Evolutionary conservation across 2,113 vertebrate species (phyloP).

Genomic region (Rhineura floridana): DNA sequence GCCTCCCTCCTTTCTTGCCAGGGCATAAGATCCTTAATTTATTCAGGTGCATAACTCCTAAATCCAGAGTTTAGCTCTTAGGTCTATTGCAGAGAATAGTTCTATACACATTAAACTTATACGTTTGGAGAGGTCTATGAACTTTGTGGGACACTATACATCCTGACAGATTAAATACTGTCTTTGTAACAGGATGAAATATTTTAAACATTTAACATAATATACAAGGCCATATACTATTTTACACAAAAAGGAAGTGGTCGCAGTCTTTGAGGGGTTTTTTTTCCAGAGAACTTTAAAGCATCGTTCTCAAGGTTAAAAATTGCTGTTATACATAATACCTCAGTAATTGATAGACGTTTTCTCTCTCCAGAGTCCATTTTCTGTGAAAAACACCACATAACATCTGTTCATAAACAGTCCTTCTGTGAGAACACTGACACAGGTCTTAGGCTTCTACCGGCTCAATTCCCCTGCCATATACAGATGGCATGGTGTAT

Average conservation of each 20-base stretch:
- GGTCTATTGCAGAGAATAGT: slow-evolving; percentile 6
- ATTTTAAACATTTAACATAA: slow-evolving; percentile 31
- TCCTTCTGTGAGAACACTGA: slow-evolving; percentile 94
- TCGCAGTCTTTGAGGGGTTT: slow-evolving; percentile 26
- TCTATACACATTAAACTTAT: slow-evolving; percentile 4
- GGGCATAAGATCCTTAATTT: neutral
- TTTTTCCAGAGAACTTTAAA: slow-evolving; percentile 76
- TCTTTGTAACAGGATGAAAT: neutral
- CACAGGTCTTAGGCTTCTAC: slow-evolving; percentile 85
- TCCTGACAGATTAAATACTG: slow-evolving; percentile 32
- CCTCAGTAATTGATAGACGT: slow-evolving; percentile 91
- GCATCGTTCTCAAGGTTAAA: slow-evolving; percentile 87
- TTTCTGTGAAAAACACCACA: slow-evolving; percentile 89
- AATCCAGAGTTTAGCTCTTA: slow-evolving; percentile 24
- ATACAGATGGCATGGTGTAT: slow-evolving; percentile 92
- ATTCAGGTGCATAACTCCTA: neutral
- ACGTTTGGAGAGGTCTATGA: neutral
- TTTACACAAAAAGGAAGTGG: slow-evolving; percentile 76
- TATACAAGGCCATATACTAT: slow-evolving; percentile 43
- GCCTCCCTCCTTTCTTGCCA: neutral
- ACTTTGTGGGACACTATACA: neutral
- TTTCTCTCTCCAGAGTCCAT: slow-evolving; percentile 92
- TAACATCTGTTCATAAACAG: slow-evolving; percentile 99
- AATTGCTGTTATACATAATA: slow-evolving; percentile 85
- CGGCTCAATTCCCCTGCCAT: slow-evolving; percentile 92